Conservation (phyloP, 2,113 vertebrate species). For the Nibea albiflora region DNA sequence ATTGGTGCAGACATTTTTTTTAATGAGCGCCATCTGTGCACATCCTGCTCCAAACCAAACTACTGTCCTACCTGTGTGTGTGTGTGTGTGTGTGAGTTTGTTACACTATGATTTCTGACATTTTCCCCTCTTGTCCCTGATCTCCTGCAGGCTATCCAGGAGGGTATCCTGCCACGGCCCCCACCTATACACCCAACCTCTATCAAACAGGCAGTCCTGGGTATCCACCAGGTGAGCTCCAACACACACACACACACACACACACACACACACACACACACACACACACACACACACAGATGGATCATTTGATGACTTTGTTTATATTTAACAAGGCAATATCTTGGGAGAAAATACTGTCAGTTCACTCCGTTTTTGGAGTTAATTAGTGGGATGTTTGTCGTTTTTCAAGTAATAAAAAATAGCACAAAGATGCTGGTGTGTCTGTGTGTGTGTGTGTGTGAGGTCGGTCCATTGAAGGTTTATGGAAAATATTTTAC, state of each 20-base stretch:
- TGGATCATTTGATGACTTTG: not conserved
- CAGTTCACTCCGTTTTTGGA: not conserved
- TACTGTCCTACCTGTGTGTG: slow-evolving; percentile 28
- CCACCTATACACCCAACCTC: slow-evolving; percentile 96
- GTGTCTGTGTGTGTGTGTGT: no score
- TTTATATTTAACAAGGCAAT: not conserved
- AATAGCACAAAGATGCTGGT: not conserved
- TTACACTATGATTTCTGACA: slow-evolving; percentile 35
- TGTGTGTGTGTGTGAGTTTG: not conserved
- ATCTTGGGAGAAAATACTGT: not conserved
- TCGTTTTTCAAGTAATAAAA: not conserved
- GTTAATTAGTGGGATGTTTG: slow-evolving; percentile 12
- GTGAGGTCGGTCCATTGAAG: not conserved
- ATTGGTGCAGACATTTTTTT: slow-evolving; percentile 73
- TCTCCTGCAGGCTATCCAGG: slow-evolving; percentile 91
- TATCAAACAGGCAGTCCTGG: slow-evolving; percentile 96
- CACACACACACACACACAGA: not conserved
- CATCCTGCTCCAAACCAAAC: slow-evolving; percentile 64
- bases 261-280: not conserved
- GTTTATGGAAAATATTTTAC: not conserved
- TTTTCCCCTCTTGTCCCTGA: slow-evolving; percentile 39
- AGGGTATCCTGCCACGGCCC: slow-evolving; percentile 94
- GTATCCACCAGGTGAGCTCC: slow-evolving; percentile 89
- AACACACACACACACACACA: not conserved
- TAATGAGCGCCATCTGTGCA: slow-evolving; percentile 82